A percentile compares a stretch with the other conserved stretches of the same genome.
These are phyloP conservation scores for Pammene aurita DNA, from an alignment of 2,888 invertebrate species.

Conservation along the genomic window DNA sequence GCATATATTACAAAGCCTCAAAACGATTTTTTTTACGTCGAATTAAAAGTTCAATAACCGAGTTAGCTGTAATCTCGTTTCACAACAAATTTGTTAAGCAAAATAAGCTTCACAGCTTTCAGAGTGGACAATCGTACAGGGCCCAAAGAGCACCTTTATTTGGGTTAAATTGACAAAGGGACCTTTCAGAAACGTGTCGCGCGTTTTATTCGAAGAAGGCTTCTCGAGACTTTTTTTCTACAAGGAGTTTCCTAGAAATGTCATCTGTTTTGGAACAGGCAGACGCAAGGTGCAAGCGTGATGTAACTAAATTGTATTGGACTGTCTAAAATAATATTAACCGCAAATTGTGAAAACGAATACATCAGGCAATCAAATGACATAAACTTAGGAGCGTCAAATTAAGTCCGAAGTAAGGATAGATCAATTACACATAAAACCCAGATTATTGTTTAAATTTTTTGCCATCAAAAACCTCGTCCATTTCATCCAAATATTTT, in stretches of 20 bases:
- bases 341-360: too few relatives aligned
- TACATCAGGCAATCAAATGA: too few relatives aligned
- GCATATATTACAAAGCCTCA: too few relatives aligned
- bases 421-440: too few relatives aligned
- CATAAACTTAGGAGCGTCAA: too few relatives aligned
- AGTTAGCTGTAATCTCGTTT: constrained; percentile 52
- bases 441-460: too few relatives aligned
- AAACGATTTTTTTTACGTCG: not conserved
- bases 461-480: too few relatives aligned
- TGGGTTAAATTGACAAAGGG: constrained; percentile 47
- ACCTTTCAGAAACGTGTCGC: constrained; percentile 47
- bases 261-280: constrained; percentile 3
- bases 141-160: constrained; percentile 43
- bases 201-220: constrained; percentile 31
- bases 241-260: constrained; percentile 28
- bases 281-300: constrained; percentile 28
- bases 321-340: not conserved
- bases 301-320: not conserved
- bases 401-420: too few relatives aligned
- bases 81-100: constrained; percentile 56
- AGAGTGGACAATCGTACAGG: constrained; percentile 40
- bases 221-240: constrained; percentile 8
- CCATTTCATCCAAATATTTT: too few relatives aligned
- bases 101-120: constrained; percentile 50
- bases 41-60: constrained; percentile 11